Conservation (phyloP, 2,113 vertebrate genomes). For the Polypterus bichir region DNA sequence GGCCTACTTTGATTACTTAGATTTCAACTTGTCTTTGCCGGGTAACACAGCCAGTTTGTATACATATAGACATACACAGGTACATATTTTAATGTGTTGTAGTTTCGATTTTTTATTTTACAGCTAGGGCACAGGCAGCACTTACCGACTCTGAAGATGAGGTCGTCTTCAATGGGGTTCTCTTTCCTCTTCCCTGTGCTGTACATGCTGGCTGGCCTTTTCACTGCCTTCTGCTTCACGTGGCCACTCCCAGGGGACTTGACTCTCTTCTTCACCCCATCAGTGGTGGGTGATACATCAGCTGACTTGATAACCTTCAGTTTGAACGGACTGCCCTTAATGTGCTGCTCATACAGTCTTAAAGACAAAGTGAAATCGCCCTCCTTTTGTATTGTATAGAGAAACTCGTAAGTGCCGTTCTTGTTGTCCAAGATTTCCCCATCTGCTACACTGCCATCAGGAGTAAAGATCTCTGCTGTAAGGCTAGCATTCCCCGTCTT, state of each 20-base stretch:
- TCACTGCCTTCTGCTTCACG: constrained; percentile 83
- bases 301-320: constrained; percentile 73
- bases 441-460: constrained; percentile 66
- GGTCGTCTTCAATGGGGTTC: constrained; percentile 85
- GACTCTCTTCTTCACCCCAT: constrained; percentile 75
- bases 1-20: too few relatives aligned
- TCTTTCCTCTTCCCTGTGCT: constrained; percentile 89
- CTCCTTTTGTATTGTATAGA: constrained; percentile 78
- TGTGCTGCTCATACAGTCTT: constrained; percentile 81
- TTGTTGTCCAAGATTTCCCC: constrained; percentile 90
- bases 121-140: background rate
- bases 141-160: constrained; percentile 88
- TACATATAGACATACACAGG: too few relatives aligned
- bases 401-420: constrained; percentile 88
- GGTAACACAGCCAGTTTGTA: too few relatives aligned
- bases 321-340: constrained; percentile 88
- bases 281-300: constrained; percentile 65
- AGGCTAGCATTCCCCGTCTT: constrained; percentile 86
- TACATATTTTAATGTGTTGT: too few relatives aligned
- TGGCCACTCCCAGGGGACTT: constrained; percentile 82
- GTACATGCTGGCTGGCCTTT: constrained; percentile 88
- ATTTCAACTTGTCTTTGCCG: too few relatives aligned
- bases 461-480: constrained; percentile 68
- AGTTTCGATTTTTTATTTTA: too few relatives aligned
- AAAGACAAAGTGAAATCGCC: constrained; percentile 77